Evolutionary conservation across 2,113 vertebrate species (phyloP).

Genomic region (Ornithorhynchus anatinus): DNA sequence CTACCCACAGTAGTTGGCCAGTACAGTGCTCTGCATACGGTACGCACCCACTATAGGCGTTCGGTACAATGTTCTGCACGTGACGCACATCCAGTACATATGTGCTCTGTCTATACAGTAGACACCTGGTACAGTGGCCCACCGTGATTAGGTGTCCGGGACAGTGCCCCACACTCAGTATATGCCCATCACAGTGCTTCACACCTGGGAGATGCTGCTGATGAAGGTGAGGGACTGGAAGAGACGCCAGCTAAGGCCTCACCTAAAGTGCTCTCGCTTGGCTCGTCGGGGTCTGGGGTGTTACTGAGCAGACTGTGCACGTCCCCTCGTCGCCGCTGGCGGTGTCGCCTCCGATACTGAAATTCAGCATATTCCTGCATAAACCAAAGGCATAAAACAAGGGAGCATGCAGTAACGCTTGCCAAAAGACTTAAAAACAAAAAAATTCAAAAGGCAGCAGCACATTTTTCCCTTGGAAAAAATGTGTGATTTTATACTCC

Average conservation of each 20-base stretch:
- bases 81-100: no score
- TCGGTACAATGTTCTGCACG: no score
- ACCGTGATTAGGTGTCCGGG: no score
- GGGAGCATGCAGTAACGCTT: constrained; percentile 73
- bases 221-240: not conserved
- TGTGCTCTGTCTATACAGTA: no score
- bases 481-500: constrained; percentile 72
- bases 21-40: no score
- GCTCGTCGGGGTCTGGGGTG: constrained; percentile 86
- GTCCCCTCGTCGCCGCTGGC: constrained; percentile 90
- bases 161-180: not conserved
- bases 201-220: no score
- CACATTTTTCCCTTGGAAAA: constrained; percentile 48
- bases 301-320: constrained; percentile 88
- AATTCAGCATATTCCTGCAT: constrained; percentile 97
- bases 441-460: constrained; percentile 26
- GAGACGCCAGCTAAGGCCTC: constrained; percentile 1
- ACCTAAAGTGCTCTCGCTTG: constrained; percentile 85
- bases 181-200: not conserved
- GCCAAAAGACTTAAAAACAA: constrained; percentile 34
- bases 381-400: constrained; percentile 78
- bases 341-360: constrained; percentile 94
- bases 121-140: no score
- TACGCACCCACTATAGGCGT: no score
- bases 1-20: no score